These are phyloP conservation scores for Pachliopta kotzebuea DNA, from an alignment of 2,888 invertebrate genomes.

Conservation along the genomic window DNA sequence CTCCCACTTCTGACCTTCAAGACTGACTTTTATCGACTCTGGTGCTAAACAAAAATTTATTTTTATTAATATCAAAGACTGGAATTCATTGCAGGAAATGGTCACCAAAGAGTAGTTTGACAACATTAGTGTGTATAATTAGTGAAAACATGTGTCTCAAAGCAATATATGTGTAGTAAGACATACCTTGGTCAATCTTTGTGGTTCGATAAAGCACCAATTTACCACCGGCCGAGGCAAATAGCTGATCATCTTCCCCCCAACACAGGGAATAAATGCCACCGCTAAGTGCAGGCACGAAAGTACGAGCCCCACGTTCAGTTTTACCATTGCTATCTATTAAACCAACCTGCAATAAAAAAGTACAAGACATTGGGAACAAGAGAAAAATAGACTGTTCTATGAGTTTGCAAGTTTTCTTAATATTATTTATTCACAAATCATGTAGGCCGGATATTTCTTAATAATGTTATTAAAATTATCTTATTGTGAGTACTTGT, in stretches of 20 bases:
- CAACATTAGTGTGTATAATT: too few species aligned
- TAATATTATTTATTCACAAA: too few species aligned
- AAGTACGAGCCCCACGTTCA: conserved; percentile 79
- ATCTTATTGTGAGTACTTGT: too few species aligned
- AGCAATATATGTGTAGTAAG: too few species aligned
- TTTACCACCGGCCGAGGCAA: conserved; percentile 83
- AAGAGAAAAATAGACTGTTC: too few species aligned
- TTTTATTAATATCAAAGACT: too few species aligned
- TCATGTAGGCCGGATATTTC: too few species aligned
- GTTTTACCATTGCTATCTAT: conserved; percentile 70
- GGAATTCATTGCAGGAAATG: too few species aligned
- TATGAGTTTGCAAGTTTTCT: too few species aligned
- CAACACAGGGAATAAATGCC: conserved; percentile 83
- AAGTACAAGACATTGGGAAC: background rate
- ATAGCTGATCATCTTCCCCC: conserved; percentile 81
- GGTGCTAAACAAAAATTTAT: conserved; percentile 46
- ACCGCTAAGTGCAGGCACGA: conserved; percentile 45
- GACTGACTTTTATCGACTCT: conserved; percentile 44
- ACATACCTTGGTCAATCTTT: background rate
- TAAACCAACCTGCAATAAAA: conserved; percentile 78
- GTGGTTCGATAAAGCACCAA: conserved; percentile 74
- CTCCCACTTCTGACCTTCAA: conserved; percentile 55
- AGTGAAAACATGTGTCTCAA: too few species aligned
- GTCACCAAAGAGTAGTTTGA: too few species aligned
- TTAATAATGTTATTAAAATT: too few species aligned